phyloP scores from a whole-genome alignment of 2,113 vertebrate species.

The Hystrix brachyura region DNA sequence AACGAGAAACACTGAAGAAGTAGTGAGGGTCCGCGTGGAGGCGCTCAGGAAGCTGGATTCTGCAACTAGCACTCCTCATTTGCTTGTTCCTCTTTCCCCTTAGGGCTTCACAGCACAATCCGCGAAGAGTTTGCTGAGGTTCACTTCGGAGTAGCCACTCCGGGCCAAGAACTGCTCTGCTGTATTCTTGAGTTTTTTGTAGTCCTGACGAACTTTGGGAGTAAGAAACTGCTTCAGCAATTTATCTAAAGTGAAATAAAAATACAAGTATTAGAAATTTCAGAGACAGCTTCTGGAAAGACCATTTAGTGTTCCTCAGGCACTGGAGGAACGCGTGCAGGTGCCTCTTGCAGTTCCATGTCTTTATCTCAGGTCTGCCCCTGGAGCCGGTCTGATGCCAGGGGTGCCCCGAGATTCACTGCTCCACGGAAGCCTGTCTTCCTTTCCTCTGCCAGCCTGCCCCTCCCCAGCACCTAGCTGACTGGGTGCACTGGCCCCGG shows the following conservation, averaged over 20 bases:
- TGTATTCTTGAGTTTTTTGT: conserved; percentile 93
- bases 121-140: conserved; percentile 95
- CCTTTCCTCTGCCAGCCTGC: not conserved
- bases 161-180: conserved; percentile 91
- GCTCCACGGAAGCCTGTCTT: conserved; percentile 26
- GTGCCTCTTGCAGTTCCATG: not conserved
- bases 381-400: not conserved
- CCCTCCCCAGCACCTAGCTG: not conserved
- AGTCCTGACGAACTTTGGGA: conserved; percentile 84
- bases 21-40: not conserved
- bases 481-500: not conserved
- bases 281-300: conserved; percentile 51
- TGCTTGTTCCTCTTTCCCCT: conserved; percentile 71
- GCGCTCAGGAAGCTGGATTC: conserved; percentile 42
- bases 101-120: conserved; percentile 85
- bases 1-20: not conserved
- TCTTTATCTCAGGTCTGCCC: not conserved
- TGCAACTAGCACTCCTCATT: not conserved
- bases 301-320: not conserved
- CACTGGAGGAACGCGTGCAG: not conserved
- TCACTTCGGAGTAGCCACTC: conserved; percentile 96
- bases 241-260: conserved; percentile 82
- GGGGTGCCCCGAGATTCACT: not conserved
- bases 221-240: conserved; percentile 78
- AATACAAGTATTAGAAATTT: conserved; percentile 69